phyloP scores from a whole-genome alignment of 2,113 vertebrate species.

The Macroglossus sobrinus region DNA sequence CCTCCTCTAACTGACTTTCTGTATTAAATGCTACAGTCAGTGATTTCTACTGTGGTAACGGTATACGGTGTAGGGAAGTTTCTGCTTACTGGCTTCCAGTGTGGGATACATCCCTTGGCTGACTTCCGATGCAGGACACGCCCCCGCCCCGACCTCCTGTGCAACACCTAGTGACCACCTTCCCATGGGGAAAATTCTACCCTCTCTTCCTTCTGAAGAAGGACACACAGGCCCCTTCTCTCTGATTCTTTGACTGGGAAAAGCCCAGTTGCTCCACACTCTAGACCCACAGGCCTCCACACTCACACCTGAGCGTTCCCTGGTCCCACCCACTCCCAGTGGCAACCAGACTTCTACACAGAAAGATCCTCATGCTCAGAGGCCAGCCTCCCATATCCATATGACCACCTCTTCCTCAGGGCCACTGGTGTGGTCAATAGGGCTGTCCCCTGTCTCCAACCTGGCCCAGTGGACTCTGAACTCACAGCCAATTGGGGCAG shows the following conservation, averaged over 20 bases:
- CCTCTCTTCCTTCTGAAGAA: not conserved
- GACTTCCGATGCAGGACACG: not conserved
- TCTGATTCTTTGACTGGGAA: not conserved
- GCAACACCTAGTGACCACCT: accelerated
- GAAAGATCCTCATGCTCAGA: not conserved
- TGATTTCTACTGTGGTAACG: accelerated
- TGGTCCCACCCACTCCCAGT: conserved; percentile 24
- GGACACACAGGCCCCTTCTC: not conserved
- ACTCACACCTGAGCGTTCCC: not conserved
- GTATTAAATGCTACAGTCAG: not conserved
- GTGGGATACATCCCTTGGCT: accelerated
- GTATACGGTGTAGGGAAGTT: not conserved
- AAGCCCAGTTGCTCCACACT: not conserved
- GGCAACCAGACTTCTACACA: conserved; percentile 18
- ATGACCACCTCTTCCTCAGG: not conserved
- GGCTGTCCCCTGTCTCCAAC: not conserved
- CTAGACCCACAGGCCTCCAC: not conserved
- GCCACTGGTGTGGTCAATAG: not conserved
- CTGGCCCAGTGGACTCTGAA: not conserved
- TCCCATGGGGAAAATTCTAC: accelerated
- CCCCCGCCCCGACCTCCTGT: not conserved
- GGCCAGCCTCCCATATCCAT: not conserved
- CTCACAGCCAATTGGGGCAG: not conserved
- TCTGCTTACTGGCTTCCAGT: accelerated
- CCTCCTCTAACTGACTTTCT: not conserved